Percentiles rank a stretch among this genome's conserved stretches.
Evolutionary conservation across 2,113 vertebrate species (phyloP).

Genomic region (Oceanodroma tethys): DNA sequence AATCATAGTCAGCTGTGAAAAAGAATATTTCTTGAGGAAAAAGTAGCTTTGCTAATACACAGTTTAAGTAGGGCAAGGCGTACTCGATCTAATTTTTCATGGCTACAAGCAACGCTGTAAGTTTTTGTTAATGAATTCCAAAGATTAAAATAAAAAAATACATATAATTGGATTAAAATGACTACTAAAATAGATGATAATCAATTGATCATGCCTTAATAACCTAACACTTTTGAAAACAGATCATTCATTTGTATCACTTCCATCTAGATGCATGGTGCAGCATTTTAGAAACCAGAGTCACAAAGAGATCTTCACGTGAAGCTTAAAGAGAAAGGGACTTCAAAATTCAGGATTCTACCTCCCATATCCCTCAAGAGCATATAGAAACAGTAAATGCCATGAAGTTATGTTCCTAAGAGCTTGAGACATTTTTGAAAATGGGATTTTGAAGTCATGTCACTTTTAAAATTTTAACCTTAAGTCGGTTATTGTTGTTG

Average conservation of each 20-base stretch:
- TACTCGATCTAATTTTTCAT: conserved; percentile 59
- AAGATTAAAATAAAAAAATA: conserved; percentile 65
- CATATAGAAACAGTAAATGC: neutral
- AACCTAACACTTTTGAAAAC: conserved; percentile 44
- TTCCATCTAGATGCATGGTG: neutral
- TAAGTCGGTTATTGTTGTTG: neutral
- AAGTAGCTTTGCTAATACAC: conserved; percentile 26
- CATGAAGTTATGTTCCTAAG: neutral
- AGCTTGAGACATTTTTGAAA: neutral
- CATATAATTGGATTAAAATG: conserved; percentile 74
- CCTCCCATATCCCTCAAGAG: neutral
- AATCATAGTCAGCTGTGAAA: conserved; percentile 50
- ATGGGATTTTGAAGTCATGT: neutral
- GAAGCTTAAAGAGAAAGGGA: neutral
- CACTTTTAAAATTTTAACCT: neutral
- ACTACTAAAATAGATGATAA: conserved; percentile 72
- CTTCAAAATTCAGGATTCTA: neutral
- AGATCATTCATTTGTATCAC: neutral
- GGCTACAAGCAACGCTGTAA: conserved; percentile 55
- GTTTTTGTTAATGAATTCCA: conserved; percentile 73
- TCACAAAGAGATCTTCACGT: neutral
- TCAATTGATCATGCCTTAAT: conserved; percentile 67
- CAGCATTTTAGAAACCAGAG: neutral
- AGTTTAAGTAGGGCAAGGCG: conserved; percentile 62
- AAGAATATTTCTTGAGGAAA: conserved; percentile 17